A percentile compares a stretch with the other conserved stretches of the same genome.
Evolutionary conservation across 2,113 vertebrate species (phyloP).

Genomic region (Hemicordylus capensis): DNA sequence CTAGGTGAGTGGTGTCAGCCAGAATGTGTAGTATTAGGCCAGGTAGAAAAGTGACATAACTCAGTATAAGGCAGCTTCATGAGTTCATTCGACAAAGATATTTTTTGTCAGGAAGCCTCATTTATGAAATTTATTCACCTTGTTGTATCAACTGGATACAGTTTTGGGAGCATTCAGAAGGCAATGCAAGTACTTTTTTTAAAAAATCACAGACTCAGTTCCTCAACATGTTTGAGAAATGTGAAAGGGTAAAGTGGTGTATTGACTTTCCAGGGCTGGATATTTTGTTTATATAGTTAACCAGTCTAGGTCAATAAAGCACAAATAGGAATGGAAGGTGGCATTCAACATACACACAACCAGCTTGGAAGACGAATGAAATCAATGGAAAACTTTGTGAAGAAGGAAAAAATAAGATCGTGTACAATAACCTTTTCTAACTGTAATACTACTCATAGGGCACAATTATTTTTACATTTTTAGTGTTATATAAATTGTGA

Average conservation of each 20-base stretch:
- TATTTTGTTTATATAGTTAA: conserved; percentile 54
- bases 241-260: conserved; percentile 57
- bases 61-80: background rate
- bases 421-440: background rate
- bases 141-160: background rate
- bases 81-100: background rate
- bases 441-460: background rate
- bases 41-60: background rate
- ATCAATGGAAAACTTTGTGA: conserved; percentile 5
- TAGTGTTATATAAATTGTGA: too few species aligned
- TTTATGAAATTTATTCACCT: background rate
- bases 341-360: background rate
- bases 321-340: conserved; percentile 25
- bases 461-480: too few species aligned
- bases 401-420: background rate
- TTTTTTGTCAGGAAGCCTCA: background rate
- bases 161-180: conserved; percentile 8
- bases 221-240: conserved; percentile 39
- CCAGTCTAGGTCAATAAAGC: background rate
- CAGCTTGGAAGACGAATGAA: background rate
- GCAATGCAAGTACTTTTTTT: conserved; percentile 33
- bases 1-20: background rate
- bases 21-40: background rate
- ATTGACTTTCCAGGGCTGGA: conserved; percentile 53
- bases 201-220: conserved; percentile 48